Base-by-base conservation (phyloP, 1,140 invertebrate genomes). In the Cherax quadricarinatus region DNA sequence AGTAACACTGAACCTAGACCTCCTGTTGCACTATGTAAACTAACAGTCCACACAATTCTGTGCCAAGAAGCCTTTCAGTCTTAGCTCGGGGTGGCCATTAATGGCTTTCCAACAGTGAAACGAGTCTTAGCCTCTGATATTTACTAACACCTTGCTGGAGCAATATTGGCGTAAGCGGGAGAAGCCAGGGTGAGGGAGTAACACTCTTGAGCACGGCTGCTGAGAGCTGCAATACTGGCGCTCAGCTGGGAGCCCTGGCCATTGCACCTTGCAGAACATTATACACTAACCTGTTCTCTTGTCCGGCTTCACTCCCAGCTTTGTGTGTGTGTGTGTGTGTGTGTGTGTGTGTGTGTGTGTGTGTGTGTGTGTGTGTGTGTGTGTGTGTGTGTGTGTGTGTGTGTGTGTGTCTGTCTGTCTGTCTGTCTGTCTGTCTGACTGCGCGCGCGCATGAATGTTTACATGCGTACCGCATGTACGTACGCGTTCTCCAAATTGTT, bases 271-370 rank as follows among this genome's bases (percentile, higher is more conserved):
- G 81, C 51, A 83, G 7, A 83, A 60, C 51, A 57, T 57, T 83
- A 83, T 83, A 30, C 81, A 83, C 81, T 30, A 60, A 83, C 81
- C 81, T 57, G 70, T 75, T 75, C 70, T n/a, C 24, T 24, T 7
- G 70, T 21, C 70, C 14, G 16, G 24, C 78, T 14, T n/a, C 78
- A 41, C 78, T 79, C 48, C 9, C n/a, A 79, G 24, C 16, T 10
- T 14, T 3, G 53, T 79, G n/a, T 41, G 7, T 30, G 62, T 86
- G 21, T 62, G 9, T 7, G 4, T 73, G 24, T 86, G 84, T 86
- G 24, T 86, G 83, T 85, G 83, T 85, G 83, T 85, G 60, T 85
- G 82, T 84, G 82, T 84, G 82, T 84, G 82, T 84, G 82, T 84
- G 82, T 84, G 82, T 84, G 82, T 84, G 82, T 84, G 82, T 84